Conservation (phyloP, 2,888 invertebrate species). For the Eilema sororculum region DNA sequence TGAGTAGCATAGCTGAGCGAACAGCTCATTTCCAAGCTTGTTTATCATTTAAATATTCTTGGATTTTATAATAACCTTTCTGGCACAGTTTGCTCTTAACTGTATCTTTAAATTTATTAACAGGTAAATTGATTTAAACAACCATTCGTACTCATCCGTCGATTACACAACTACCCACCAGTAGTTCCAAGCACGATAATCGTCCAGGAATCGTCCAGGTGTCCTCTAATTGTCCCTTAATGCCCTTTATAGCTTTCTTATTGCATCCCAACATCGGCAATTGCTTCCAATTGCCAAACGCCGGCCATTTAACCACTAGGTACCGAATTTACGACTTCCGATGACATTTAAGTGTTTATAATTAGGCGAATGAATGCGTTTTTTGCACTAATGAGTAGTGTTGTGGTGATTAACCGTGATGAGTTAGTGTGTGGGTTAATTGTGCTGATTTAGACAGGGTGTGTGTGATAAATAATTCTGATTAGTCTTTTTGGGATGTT, state of each 20-base stretch:
- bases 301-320: slow-evolving; percentile 29
- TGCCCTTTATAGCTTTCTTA: slow-evolving; percentile 18
- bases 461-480: background rate
- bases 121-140: slow-evolving; percentile 40
- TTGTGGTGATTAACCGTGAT: background rate
- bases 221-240: slow-evolving; percentile 38
- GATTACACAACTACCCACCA: slow-evolving; percentile 42
- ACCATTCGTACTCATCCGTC: slow-evolving; percentile 41
- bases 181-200: slow-evolving; percentile 49
- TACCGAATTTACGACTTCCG: slow-evolving; percentile 47
- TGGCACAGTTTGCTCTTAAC: too few species aligned
- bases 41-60: too few species aligned
- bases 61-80: too few species aligned
- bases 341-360: slow-evolving; percentile 12
- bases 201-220: slow-evolving; percentile 40
- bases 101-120: too few species aligned
- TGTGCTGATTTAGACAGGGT: background rate
- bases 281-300: slow-evolving; percentile 12
- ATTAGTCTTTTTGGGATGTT: background rate
- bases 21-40: too few species aligned
- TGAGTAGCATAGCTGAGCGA: too few species aligned
- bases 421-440: slow-evolving; percentile 1
- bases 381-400: background rate
- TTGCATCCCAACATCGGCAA: slow-evolving; percentile 3
- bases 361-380: background rate